Conservation (phyloP, 2,797 vertebrate genomes). For the Platalea minor region DNA sequence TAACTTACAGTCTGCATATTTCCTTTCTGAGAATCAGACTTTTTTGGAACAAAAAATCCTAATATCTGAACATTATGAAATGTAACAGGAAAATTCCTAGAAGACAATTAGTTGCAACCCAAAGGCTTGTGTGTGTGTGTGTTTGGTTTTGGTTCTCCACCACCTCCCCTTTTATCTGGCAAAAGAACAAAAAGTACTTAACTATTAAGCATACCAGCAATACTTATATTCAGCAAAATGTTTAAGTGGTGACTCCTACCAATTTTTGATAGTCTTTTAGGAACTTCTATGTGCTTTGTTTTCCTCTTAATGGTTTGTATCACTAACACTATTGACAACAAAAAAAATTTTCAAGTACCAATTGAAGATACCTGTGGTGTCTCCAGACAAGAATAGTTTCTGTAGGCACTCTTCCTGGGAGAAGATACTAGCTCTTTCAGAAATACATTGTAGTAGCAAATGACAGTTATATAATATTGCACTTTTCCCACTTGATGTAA, state of each 20-base stretch:
- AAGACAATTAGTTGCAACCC: not conserved
- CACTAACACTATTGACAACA: not conserved
- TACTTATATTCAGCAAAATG: not conserved
- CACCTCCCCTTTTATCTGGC: not conserved
- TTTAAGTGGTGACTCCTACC: not conserved
- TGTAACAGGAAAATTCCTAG: not conserved
- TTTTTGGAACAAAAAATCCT: not conserved
- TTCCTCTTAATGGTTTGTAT: not conserved
- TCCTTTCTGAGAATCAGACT: not conserved
- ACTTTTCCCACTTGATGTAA: not conserved
- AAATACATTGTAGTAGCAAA: not conserved
- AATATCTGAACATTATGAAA: not conserved
- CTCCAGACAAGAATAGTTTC: not conserved
- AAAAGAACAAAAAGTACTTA: not conserved
- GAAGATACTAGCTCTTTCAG: not conserved
- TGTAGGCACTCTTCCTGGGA: not conserved
- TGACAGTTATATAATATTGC: not conserved
- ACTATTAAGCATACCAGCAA: not conserved
- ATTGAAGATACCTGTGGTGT: not conserved
- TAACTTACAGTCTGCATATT: not conserved
- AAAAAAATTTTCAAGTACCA: not conserved
- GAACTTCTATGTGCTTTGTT: not conserved
- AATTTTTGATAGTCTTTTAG: not conserved
- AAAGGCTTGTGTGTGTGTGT: not conserved
- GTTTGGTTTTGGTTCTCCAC: not conserved